Evolutionary conservation across 1,140 invertebrate species (phyloP), one percentile per base, ranked within the genome.

Genomic region (Muscidifurax raptorellus): DNA sequence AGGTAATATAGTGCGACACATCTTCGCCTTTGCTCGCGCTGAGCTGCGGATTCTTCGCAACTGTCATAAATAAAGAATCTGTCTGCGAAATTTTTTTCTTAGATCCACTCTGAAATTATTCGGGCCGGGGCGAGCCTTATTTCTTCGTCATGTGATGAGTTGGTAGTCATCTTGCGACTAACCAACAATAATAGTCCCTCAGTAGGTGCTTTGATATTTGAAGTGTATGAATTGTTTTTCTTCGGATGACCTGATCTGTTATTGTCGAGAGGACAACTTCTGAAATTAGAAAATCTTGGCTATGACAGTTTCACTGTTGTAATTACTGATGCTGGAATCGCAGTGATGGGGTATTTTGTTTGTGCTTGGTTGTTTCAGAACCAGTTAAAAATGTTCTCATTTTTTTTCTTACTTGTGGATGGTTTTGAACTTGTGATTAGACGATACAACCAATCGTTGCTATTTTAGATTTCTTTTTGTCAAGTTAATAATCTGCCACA

Each of bases 1-100:
- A 76, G 74, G 74, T 76, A 76, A 76, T 76, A 52, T 10, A 30
- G 30, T 74, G 22, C 72, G 30, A 74, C 32, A 36, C 36, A 36
- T 74, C 72, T 74, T 36, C 32, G 32, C 22, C 12, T 71, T 3
- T 28, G 18, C 13, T 30, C 28, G 22, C 30, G 18, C 67, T 22
- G 67, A 13, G 32, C 7, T 9, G 32, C 28, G 32, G 32, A 74
- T 44, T 74, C 22, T 40, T 40, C 30, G 32, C 30, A 25, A 32
- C 36, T 74, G 30, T 74, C 72, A 25, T 40, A 28, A 69, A 28
- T 22, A 59, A 28, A 67, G 64, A 67, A 25, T 52, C 64, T n/a
- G 27, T 67, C 18, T 67, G 64, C 64, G 7, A 67, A 67, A 52
- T 52, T 28, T 72, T 72, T 72, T 72, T 30, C 22, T 12, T 69